Evolutionary conservation across 2,888 invertebrate genomes (phyloP), one percentile per base, ranked within the genome.

Genomic region (Prionchulus punctatus): DNA sequence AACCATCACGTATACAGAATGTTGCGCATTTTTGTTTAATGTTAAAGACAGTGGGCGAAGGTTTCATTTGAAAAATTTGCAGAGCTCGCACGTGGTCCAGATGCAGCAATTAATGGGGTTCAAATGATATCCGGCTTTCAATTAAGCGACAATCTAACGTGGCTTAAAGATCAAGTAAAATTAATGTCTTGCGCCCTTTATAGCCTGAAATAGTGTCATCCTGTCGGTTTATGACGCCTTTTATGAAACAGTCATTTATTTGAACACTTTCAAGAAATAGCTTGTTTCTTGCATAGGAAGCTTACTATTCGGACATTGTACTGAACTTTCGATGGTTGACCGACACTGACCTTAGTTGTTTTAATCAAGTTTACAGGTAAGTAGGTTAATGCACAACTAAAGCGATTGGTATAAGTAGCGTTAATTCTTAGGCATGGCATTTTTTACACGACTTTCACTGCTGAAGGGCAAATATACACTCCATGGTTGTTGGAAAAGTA

Each of bases 361-460:
- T 50, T 7, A 25, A 12, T 25, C n/a, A n/a, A n/a, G n/a, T n/a
- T n/a, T n/a, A n/a, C n/a, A n/a, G n/a, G n/a, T n/a, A n/a, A n/a
- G n/a, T n/a, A n/a, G n/a, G n/a, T n/a, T n/a, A n/a, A n/a, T n/a
- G n/a, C n/a, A n/a, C n/a, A n/a, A n/a, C n/a, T n/a, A n/a, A n/a
- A n/a, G n/a, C n/a, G n/a, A n/a, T n/a, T n/a, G n/a, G n/a, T n/a
- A n/a, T n/a, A n/a, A n/a, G n/a, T n/a, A n/a, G n/a, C n/a, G n/a
- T n/a, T n/a, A n/a, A n/a, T n/a, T n/a, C 64, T 28, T 62, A 73
- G 72, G 70, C 84, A 84, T 67, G 91, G 90, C 0, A 82, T 83
- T 0, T 87, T 81, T 68, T 85, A 82, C 62, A 81, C 83, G 1
- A 88, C 89, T 1, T 66, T 88, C 47, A 75, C 87, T 54, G 82